Percentiles rank a stretch among this genome's conserved stretches.
phyloP scores from a whole-genome alignment of 2,888 invertebrate species.

The Trichacis sp. region DNA sequence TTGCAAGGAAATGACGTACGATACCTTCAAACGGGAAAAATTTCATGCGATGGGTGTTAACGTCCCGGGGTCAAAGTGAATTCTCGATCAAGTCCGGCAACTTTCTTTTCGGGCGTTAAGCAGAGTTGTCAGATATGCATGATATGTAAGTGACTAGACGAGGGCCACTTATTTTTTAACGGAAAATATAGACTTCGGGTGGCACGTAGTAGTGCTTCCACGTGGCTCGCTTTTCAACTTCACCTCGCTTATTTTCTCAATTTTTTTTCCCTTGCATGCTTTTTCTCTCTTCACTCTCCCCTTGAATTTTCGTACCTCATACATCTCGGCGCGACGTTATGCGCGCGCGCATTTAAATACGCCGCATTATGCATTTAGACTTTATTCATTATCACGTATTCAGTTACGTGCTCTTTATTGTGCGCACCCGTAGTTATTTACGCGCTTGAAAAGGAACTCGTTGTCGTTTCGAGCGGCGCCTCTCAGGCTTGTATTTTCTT shows the following conservation, averaged over 20 bases:
- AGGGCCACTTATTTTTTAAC: background rate
- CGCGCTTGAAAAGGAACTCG: background rate
- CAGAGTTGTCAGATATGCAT: background rate
- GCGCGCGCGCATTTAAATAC: constrained; percentile 1
- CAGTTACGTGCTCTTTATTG: background rate
- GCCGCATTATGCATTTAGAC: constrained; percentile 2
- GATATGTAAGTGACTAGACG: background rate
- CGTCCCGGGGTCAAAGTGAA: background rate
- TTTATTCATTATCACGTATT: constrained; percentile 5
- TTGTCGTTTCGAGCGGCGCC: background rate
- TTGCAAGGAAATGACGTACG: no score
- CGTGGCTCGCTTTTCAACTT: background rate
- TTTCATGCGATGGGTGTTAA: no score
- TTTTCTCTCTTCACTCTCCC: background rate
- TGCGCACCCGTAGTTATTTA: background rate
- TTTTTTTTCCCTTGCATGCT: background rate
- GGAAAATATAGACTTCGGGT: background rate
- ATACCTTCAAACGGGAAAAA: no score
- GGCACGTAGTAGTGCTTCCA: background rate
- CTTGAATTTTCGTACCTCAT: background rate
- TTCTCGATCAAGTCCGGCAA: background rate
- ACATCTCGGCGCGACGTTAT: background rate
- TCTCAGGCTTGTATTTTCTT: background rate
- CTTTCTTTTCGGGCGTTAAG: background rate
- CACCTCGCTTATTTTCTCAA: background rate